These are phyloP conservation scores for Kryphioiulus occultus DNA, from an alignment of 2,888 invertebrate species.

Conservation along the genomic window DNA sequence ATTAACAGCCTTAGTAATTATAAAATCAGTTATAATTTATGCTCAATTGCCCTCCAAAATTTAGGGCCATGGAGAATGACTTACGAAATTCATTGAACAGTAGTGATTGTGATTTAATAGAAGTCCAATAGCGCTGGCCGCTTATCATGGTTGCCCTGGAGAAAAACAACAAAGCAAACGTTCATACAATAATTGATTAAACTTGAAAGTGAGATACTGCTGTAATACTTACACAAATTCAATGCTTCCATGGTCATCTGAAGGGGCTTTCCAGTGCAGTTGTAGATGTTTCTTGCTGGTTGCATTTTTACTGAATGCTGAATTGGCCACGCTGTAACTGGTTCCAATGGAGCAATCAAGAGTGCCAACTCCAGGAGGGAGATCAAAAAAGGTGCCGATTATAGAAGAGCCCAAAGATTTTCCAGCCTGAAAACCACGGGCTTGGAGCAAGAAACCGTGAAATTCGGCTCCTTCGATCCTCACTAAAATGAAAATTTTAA, in stretches of 20 bases:
- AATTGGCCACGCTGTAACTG: constrained; percentile 44
- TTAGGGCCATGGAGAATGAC: background rate
- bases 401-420: background rate
- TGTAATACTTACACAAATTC: constrained; percentile 47
- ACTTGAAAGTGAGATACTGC: background rate
- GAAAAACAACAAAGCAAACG: background rate
- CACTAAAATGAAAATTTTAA: constrained; percentile 30
- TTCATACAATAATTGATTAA: background rate
- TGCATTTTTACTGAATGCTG: constrained; percentile 29
- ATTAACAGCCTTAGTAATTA: background rate
- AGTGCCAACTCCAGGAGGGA: background rate
- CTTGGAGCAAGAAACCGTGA: constrained; percentile 47
- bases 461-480: constrained; percentile 49
- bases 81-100: constrained; percentile 51
- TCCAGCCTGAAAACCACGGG: background rate
- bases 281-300: background rate
- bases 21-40: background rate
- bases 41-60: too few species aligned
- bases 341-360: constrained; percentile 35
- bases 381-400: constrained; percentile 39
- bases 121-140: constrained; percentile 42
- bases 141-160: constrained; percentile 47
- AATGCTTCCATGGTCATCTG: constrained; percentile 46
- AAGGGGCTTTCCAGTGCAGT: constrained; percentile 47
- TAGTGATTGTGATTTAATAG: constrained; percentile 35